Conservation (phyloP, 2,888 invertebrate species). For the Sarcophaga rosellei region DNA sequence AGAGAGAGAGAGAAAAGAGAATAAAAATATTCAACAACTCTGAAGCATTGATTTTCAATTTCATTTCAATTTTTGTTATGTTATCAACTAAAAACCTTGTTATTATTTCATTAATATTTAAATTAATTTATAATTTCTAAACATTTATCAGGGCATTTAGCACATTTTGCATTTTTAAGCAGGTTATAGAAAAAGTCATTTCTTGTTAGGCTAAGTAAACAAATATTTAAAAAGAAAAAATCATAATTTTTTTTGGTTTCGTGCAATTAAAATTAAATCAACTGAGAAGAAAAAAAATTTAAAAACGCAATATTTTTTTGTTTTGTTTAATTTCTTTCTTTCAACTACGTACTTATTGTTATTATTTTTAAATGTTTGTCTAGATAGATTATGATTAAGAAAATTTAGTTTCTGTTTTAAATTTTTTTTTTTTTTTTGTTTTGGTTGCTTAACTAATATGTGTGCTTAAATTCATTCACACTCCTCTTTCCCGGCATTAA, state of each 20-base stretch:
- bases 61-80: neutral
- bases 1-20: neutral
- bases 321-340: neutral
- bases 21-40: neutral
- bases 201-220: neutral
- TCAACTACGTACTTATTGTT: neutral
- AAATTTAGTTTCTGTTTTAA: neutral
- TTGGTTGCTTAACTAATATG: neutral
- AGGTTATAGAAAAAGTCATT: slow-evolving; percentile 12
- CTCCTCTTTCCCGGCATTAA: neutral
- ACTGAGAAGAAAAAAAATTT: neutral
- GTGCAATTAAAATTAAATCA: neutral
- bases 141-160: slow-evolving; percentile 15
- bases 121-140: neutral
- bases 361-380: neutral
- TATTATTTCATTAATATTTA: slow-evolving; percentile 11
- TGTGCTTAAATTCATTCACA: neutral
- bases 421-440: neutral
- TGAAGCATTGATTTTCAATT: neutral
- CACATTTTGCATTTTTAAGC: neutral
- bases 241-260: too few species aligned
- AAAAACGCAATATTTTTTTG: neutral
- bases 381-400: neutral
- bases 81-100: neutral
- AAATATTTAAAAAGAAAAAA: too few species aligned